Evolutionary conservation across 2,113 vertebrate species (phyloP), one percentile per base, ranked within the genome.

Genomic region (Nannobrachium achirus): DNA sequence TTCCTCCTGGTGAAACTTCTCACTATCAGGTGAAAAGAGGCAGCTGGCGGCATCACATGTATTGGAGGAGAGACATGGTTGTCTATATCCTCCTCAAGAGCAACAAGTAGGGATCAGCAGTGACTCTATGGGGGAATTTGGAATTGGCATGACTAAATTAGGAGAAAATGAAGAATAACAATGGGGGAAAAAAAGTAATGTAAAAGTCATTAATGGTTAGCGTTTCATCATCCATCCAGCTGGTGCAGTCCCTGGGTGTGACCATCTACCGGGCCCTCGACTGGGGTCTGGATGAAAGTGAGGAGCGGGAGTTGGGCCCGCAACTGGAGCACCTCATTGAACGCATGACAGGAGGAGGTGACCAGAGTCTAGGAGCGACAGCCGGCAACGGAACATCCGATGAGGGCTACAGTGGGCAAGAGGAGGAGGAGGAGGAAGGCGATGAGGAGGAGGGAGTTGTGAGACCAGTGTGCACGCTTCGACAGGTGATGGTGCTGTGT

Each of bases 251-350:
- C 0, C 80, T 99, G 88, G 97, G 96, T 2, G 96, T 98, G 0
- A 94, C 94, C 46, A 96, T 98, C 86, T 99, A 99, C 90, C 93
- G 91, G 0, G 97, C 97, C 0, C 91, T 99, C 92, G 97, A 99
- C 91, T 98, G 97, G 97, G 97, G 97, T 0, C 89, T 99, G 89
- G 95, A 96, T 0, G 96, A 98, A 78, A 97, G 92, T 0, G 96
- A 98, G 80, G 97, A 99, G 82, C 89, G 96, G 0, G 96, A 98
- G 87, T 92, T 99, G 65, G 95, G 94, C 82, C 95, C 95, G 0
- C 94, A 93, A 78, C 92, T 98, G 89, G 97, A 98, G 87, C 91
- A 84, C 67, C 95, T 99, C 82, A 98, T 98, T 0, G 97, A 98
- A 73, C 90, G 94, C 69, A 99, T 99, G 97, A 93, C 92, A 1